Evolutionary conservation across 2,888 invertebrate species (phyloP).

Genomic region (Zhuqinia jingwanae): DNA sequence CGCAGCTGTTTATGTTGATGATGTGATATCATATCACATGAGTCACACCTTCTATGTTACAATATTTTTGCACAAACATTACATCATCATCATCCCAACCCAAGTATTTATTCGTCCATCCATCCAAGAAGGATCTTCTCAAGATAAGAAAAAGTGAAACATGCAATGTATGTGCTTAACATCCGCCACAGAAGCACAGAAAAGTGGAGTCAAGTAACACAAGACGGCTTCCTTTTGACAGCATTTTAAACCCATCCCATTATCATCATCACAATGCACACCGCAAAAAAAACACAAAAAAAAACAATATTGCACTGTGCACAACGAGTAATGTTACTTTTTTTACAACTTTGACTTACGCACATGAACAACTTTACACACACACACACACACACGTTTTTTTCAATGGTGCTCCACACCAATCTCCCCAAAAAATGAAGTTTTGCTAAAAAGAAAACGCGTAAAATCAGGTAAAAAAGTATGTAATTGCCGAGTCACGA

Average conservation of each 20-base stretch:
- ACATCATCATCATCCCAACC: not conserved
- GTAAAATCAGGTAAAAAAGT: slow-evolving; percentile 25
- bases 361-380: no score
- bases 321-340: no score
- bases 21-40: slow-evolving; percentile 3
- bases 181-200: not conserved
- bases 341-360: no score
- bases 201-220: no score
- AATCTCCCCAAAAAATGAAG: not conserved
- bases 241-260: slow-evolving; percentile 19
- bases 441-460: no score
- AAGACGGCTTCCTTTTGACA: slow-evolving; percentile 9
- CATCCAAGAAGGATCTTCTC: not conserved
- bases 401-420: not conserved
- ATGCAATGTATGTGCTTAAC: slow-evolving; percentile 7
- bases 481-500: slow-evolving; percentile 42
- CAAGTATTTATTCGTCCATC: not conserved
- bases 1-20: no score
- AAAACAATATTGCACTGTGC: slow-evolving; percentile 20
- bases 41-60: slow-evolving; percentile 25
- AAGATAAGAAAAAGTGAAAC: slow-evolving; percentile 26
- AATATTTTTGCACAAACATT: not conserved
- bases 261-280: not conserved
- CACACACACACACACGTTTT: slow-evolving; percentile 10
- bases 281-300: not conserved